A percentile compares a stretch with the other conserved stretches of the same genome.
phyloP scores from a whole-genome alignment of 2,113 vertebrate species.

The Perca flavescens region DNA sequence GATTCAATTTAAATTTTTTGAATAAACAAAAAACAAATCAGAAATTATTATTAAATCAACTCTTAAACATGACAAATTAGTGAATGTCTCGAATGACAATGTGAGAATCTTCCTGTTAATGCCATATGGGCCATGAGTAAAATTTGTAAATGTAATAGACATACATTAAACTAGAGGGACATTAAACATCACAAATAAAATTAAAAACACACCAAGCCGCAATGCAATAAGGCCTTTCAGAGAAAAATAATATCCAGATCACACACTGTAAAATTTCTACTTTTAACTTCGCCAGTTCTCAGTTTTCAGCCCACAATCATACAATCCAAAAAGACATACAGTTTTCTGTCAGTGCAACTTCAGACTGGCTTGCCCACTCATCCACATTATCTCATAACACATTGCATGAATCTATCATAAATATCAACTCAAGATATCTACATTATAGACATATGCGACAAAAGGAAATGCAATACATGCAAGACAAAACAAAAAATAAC shows the following conservation, averaged over 20 bases:
- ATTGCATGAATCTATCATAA: conserved; percentile 48
- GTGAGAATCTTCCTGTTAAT: background rate
- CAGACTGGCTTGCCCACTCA: conserved; percentile 23
- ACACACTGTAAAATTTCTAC: conserved; percentile 13
- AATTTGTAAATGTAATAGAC: background rate
- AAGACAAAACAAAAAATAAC: conserved; percentile 19
- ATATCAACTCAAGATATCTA: conserved; percentile 62
- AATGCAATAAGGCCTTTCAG: conserved; percentile 40
- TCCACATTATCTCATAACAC: conserved; percentile 20
- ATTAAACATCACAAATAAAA: conserved; percentile 24
- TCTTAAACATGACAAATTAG: background rate
- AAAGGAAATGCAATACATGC: conserved; percentile 43
- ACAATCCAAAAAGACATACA: conserved; percentile 22
- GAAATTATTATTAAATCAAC: conserved; percentile 8
- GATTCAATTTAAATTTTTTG: background rate
- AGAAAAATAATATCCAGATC: conserved; percentile 25
- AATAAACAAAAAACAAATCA: background rate
- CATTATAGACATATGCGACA: conserved; percentile 47
- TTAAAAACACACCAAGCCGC: conserved; percentile 36
- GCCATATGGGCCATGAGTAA: background rate
- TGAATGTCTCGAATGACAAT: background rate
- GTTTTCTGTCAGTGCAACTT: conserved; percentile 53
- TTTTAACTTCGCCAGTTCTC: conserved; percentile 13
- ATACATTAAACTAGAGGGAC: conserved; percentile 1
- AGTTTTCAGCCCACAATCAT: conserved; percentile 10